Evolutionary conservation across 2,888 invertebrate species (phyloP).

Genomic region (Apotomis betuletana): DNA sequence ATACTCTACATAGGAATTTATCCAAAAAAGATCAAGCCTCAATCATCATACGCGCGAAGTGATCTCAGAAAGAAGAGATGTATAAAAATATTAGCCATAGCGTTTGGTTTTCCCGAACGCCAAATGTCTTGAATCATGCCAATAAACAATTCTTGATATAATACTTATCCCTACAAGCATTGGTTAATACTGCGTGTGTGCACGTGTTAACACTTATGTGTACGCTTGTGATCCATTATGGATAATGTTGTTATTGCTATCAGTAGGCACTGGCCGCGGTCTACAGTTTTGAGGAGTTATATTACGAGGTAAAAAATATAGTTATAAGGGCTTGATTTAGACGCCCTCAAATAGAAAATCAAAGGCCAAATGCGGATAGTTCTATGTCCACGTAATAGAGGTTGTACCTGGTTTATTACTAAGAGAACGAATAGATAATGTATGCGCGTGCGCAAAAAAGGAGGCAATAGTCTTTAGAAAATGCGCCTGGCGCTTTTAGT

Average conservation of each 20-base stretch:
- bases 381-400: too few species aligned
- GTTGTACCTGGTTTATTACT: too few species aligned
- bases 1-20: not conserved
- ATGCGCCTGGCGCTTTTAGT: not conserved
- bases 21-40: constrained; percentile 4
- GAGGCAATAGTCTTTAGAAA: not conserved
- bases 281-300: too few species aligned
- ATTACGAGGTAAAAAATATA: too few species aligned
- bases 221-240: constrained; percentile 4
- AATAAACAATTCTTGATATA: constrained; percentile 28
- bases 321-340: too few species aligned
- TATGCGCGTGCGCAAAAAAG: not conserved
- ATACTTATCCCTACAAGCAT: constrained; percentile 1
- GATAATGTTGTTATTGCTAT: not conserved
- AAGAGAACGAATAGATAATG: too few species aligned
- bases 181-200: not conserved
- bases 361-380: too few species aligned
- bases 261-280: too few species aligned
- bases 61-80: not conserved
- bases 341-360: too few species aligned
- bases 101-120: constrained; percentile 23
- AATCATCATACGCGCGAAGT: constrained; percentile 17
- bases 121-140: constrained; percentile 22
- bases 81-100: constrained; percentile 3
- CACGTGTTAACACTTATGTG: not conserved